Conservation (phyloP, 2,888 invertebrate species). For the Pollenia amentaria region DNA sequence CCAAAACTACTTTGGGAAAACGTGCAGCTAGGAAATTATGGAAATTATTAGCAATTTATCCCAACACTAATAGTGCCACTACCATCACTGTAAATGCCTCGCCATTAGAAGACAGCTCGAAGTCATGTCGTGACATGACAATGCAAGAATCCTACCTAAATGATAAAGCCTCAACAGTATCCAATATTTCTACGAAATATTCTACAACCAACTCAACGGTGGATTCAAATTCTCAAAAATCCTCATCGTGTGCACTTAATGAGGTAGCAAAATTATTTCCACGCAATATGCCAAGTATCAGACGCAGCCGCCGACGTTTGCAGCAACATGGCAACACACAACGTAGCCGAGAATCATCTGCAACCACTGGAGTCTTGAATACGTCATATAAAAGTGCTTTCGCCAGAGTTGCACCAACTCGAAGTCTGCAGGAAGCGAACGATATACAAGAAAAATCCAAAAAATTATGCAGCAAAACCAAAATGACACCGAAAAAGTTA, state of each 20-base stretch:
- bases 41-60: conserved; percentile 62
- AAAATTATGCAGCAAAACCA: conserved; percentile 69
- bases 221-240: conserved; percentile 78
- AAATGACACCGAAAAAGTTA: conserved; percentile 77
- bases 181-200: conserved; percentile 63
- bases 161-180: conserved; percentile 72
- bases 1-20: conserved; percentile 66
- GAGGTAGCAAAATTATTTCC: conserved; percentile 82
- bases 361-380: conserved; percentile 48
- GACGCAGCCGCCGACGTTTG: conserved; percentile 80
- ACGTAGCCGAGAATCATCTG: conserved; percentile 62
- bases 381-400: conserved; percentile 70
- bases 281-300: conserved; percentile 83
- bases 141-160: conserved; percentile 59
- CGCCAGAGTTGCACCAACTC: conserved; percentile 66
- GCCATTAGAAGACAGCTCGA: conserved; percentile 47
- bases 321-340: conserved; percentile 70
- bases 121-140: conserved; percentile 67
- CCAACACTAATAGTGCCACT: conserved; percentile 24
- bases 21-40: conserved; percentile 69
- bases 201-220: conserved; percentile 74
- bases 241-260: conserved; percentile 76
- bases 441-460: conserved; percentile 58
- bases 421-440: conserved; percentile 60
- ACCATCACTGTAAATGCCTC: neutral